Evolutionary conservation across 2,888 invertebrate species (phyloP).

Genomic region (Apotomis turbidana): DNA sequence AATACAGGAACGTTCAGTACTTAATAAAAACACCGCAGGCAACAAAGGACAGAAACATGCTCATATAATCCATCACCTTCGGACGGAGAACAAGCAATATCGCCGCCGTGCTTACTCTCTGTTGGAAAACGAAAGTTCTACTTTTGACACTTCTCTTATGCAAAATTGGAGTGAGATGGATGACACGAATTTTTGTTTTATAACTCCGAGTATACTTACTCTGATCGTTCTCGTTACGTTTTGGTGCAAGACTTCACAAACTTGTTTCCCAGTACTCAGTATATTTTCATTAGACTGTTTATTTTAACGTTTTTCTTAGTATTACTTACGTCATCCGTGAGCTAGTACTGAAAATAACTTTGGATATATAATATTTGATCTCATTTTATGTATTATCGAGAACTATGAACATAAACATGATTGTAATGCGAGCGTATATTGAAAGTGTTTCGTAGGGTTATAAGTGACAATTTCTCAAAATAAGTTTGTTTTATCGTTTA

Average conservation of each 20-base stretch:
- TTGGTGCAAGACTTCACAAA: constrained; percentile 22
- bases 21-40: no score
- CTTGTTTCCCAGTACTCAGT: constrained; percentile 16
- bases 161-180: background rate
- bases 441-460: constrained; percentile 51
- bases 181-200: background rate
- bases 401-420: constrained; percentile 66
- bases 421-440: constrained; percentile 57
- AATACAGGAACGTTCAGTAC: no score
- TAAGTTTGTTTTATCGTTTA: constrained; percentile 47
- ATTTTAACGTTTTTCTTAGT: constrained; percentile 52
- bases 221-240: constrained; percentile 7
- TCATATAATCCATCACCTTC: no score
- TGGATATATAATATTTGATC: constrained; percentile 74
- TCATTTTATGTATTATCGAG: constrained; percentile 75
- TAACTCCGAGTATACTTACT: background rate
- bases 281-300: constrained; percentile 35
- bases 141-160: background rate
- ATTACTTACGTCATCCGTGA: constrained; percentile 55
- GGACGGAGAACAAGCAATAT: no score
- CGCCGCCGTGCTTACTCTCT: background rate
- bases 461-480: constrained; percentile 53
- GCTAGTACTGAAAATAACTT: constrained; percentile 63
- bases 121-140: background rate
- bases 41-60: no score